Evolutionary conservation across 1,140 invertebrate species (phyloP).

Genomic region (Listronotus oregonensis): DNA sequence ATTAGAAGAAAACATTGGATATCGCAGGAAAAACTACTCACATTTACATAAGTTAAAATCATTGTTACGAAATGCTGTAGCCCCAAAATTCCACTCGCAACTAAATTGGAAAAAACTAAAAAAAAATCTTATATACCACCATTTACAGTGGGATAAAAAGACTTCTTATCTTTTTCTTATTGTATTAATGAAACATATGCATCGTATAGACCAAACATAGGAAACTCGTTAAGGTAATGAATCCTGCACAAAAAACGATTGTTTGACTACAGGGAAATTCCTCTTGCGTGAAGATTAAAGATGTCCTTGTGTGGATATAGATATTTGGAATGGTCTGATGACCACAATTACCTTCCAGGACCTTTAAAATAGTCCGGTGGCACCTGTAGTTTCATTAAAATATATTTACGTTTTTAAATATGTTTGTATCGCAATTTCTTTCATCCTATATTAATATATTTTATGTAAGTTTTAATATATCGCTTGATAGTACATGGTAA

Average conservation of each 20-base stretch:
- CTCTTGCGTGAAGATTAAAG: conserved; percentile 46
- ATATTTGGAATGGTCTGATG: conserved; percentile 42
- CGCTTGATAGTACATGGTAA: no score
- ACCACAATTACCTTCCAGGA: conserved; percentile 40
- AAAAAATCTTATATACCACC: conserved; percentile 43
- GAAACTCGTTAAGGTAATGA: conserved; percentile 31
- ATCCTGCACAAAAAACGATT: conserved; percentile 32
- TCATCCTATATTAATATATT: no score
- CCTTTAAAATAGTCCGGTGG: conserved; percentile 10
- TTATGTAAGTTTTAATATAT: no score
- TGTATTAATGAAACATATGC: conserved; percentile 42
- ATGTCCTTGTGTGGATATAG: conserved; percentile 43
- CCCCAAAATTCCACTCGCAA: conserved; percentile 17
- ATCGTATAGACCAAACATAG: conserved; percentile 31
- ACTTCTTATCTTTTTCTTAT: conserved; percentile 34
- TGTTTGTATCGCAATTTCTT: no score
- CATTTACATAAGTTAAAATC: conserved; percentile 19
- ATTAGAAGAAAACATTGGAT: not conserved
- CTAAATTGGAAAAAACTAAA: conserved; percentile 35
- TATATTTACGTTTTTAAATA: no score
- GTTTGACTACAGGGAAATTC: conserved; percentile 38
- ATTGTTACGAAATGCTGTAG: conserved; percentile 2
- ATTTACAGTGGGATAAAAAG: conserved; percentile 40
- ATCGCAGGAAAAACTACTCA: conserved; percentile 24
- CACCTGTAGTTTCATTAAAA: no score